Conservation (phyloP, 2,797 vertebrate genomes). For the Hyperoplus immaculatus region DNA sequence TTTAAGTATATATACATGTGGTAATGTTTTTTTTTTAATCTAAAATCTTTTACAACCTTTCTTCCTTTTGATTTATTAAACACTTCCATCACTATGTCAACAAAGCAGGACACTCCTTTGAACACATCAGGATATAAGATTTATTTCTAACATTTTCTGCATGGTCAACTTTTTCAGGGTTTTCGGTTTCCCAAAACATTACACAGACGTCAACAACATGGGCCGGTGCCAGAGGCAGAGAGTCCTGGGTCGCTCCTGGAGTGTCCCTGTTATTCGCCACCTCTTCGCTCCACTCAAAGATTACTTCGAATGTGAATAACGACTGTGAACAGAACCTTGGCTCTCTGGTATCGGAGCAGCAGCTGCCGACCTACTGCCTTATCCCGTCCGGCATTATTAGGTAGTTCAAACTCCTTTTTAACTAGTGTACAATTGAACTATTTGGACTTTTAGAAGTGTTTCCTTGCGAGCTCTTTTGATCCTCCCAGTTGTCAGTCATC, state of each 20-base stretch:
- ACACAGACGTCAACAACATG: constrained; percentile 94
- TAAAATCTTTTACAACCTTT: too few relatives aligned
- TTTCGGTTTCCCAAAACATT: constrained; percentile 96
- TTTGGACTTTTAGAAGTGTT: constrained; percentile 47
- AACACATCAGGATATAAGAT: not conserved
- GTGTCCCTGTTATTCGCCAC: constrained; percentile 94
- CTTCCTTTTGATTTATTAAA: too few relatives aligned
- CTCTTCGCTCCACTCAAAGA: constrained; percentile 96
- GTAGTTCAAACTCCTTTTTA: constrained; percentile 34
- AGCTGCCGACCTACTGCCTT: constrained; percentile 41
- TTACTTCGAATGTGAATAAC: constrained; percentile 93
- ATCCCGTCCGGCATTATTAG: not conserved
- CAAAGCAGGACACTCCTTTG: not conserved
- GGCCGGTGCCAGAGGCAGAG: constrained; percentile 89
- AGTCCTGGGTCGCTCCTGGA: constrained; percentile 94
- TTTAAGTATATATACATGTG: not conserved
- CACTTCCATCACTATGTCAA: too few relatives aligned
- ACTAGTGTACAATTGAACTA: constrained; percentile 18
- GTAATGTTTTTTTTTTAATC: not conserved
- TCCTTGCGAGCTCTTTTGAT: constrained; percentile 28
- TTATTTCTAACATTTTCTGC: not conserved
- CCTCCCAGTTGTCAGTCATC: constrained; percentile 18
- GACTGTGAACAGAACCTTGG: constrained; percentile 19
- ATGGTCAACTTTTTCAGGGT: constrained; percentile 82
- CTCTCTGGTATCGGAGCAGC: constrained; percentile 13